Evolutionary conservation across 2,888 invertebrate genomes (phyloP), one percentile per base, ranked within the genome.

Genomic region (Habroteleia sp.): DNA sequence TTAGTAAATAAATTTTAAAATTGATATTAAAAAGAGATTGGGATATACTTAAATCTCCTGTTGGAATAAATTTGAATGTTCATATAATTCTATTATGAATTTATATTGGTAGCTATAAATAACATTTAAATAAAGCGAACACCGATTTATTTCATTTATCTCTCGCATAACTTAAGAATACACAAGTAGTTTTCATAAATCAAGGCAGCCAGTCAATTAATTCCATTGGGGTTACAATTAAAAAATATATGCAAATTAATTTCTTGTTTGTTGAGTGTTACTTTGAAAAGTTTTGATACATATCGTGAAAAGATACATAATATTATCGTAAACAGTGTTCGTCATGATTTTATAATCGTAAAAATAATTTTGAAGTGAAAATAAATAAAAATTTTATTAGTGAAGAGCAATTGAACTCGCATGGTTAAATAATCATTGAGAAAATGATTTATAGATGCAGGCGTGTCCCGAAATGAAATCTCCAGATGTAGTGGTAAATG

Each of bases 401-500:
- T 2, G 17, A 48, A 48, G 10, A 16, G 48, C 6, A 20, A 48
- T 7, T 8, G 33, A 31, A 33, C 41, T 13, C 3, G 31, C 6
- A 39, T 29, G 14, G 25, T 14, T 14, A 17, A 37, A 17, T 37
- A 52, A 37, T 52, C 20, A n/a, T 3, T 10, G 25, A 8, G 16
- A 39, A 39, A 39, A 25, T 39, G 25, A 37, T 25, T 16, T 33
- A 25, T 10, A 8, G 11, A 25, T 20, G 41, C 42, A 46, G 35
- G 50, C 50, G 39, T 10, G 39, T 13, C 7, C 0, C 3, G 14
- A 27, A 20, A 23, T n/a, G 29, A 31, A 31, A 8, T 48, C 48
- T 48, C 29, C 52, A 52, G 52, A 52, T 63, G 63, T 23, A 3
- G 17, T n/a, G 25, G 17, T 33, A 63, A 60, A 63, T 42, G 35